Base-by-base conservation (phyloP, 2,797 vertebrate species). In the Notolabrus celidotus region DNA sequence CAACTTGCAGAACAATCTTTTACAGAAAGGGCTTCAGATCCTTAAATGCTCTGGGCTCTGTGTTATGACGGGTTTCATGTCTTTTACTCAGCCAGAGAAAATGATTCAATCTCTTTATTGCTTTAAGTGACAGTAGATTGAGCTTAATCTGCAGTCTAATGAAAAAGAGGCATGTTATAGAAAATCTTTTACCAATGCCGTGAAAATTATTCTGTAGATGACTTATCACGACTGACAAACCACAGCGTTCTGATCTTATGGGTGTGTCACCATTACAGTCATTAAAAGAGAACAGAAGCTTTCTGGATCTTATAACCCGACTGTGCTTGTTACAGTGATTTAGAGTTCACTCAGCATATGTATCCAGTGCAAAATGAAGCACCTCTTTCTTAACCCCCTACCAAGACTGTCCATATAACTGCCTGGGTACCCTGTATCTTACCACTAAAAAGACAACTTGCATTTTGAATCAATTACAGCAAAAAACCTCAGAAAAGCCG, bases 391-490 rank as follows among this genome's bases (percentile, higher is more conserved):
- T 69, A 31, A 56, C 54, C 62, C 64, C 59, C 54, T 59, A 23
- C 72, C 42, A 54, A 59, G 19, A 51, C 57, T 33, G 56, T 60
- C 66, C 49, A 47, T 56, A 47, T 46, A 69, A 83, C 82, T 67
- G 69, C 72, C 67, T 64, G 73, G 76, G 60, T 71, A 72, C 86
- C 69, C 82, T 71, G 81, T 83, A 80, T 81, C 76, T 88, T 82
- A 85, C 76, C 78, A 85, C 80, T 81, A 84, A 92, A 86, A 75
- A 91, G 87, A 91, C 80, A 88, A 89, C 84, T 89, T 88, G 79
- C 87, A 90, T 91, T 91, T 89, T 91, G 88, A 92, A 92, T 93
- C 88, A 92, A 91, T 91, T 92, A 91, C 83, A 88, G 86, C 83
- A 80, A 90, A 89, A 90, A 84, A 63, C 80, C 84, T 86, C 52